These are phyloP conservation scores for Anastatus disparis DNA, from an alignment of 1,140 invertebrate genomes.

Conservation along the genomic window DNA sequence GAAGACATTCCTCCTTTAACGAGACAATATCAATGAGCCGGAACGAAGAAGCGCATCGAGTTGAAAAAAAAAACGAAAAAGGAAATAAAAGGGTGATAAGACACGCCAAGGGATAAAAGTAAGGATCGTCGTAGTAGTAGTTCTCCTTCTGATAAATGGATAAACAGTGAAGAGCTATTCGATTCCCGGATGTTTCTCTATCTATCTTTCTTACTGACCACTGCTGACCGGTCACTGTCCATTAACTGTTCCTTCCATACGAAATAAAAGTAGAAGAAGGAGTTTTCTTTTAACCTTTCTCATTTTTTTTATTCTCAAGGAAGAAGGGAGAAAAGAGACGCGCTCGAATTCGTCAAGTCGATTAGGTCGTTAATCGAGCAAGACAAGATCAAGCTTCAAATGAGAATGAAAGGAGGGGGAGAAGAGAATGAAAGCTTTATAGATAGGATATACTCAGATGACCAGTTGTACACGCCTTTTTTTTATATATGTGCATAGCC, in stretches of 20 bases:
- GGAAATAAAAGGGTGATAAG: neutral
- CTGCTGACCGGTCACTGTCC: slow-evolving; percentile 38
- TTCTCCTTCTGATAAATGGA: slow-evolving; percentile 44
- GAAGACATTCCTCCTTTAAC: neutral
- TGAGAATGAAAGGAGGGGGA: too few relatives aligned
- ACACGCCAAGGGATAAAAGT: neutral
- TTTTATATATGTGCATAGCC: too few relatives aligned
- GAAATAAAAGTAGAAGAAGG: neutral
- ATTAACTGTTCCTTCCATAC: slow-evolving; percentile 43
- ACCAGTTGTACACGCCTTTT: too few relatives aligned
- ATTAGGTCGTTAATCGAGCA: slow-evolving; percentile 48
- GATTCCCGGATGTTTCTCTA: slow-evolving; percentile 9
- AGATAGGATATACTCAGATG: too few relatives aligned
- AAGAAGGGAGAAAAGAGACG: too few relatives aligned
- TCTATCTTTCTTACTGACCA: neutral
- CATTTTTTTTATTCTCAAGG: too few relatives aligned
- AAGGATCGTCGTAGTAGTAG: neutral
- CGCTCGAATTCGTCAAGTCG: slow-evolving; percentile 44
- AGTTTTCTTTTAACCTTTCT: neutral
- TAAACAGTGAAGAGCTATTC: slow-evolving; percentile 43
- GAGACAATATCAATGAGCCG: neutral
- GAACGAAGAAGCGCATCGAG: too few relatives aligned
- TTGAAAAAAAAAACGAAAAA: neutral
- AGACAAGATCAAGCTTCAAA: slow-evolving; percentile 28
- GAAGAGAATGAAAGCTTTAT: too few relatives aligned